Evolutionary conservation across 2,888 invertebrate species (phyloP).

Genomic region (Eupeodes luniger): DNA sequence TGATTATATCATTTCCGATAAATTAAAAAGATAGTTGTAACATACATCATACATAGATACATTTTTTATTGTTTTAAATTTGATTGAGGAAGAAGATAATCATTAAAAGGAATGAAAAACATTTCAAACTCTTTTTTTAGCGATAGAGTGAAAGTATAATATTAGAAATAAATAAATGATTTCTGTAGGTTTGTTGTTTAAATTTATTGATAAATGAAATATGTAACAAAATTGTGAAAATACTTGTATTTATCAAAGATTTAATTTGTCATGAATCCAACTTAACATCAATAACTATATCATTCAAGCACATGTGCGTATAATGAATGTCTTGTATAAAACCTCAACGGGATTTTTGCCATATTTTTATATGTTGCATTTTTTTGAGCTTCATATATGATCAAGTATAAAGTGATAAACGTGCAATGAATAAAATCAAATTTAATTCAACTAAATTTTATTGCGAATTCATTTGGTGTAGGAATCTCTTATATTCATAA

Average conservation of each 20-base stretch:
- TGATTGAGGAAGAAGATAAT: conserved; percentile 26
- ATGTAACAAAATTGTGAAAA: conserved; percentile 6
- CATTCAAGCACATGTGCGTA: neutral
- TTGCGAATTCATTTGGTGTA: neutral
- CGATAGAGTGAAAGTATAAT: neutral
- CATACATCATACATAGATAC: neutral
- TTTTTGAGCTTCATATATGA: conserved; percentile 42
- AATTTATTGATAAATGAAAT: conserved; percentile 1
- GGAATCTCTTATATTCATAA: neutral
- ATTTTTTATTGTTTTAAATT: neutral
- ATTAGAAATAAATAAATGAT: neutral
- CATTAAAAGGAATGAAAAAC: neutral
- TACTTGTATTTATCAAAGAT: neutral
- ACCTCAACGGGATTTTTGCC: conserved; percentile 11
- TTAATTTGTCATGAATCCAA: conserved; percentile 10
- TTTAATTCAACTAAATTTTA: neutral
- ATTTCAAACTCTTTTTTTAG: neutral
- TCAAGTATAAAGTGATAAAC: conserved; percentile 18
- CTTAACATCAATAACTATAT: neutral
- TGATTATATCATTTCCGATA: conserved; percentile 25
- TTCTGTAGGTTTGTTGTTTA: conserved; percentile 4
- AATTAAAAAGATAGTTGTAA: conserved; percentile 13
- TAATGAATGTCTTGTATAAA: neutral
- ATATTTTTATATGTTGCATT: conserved; percentile 38
- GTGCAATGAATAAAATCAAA: conserved; percentile 48